A percentile compares a stretch with the other conserved stretches of the same genome.
Evolutionary conservation across 1,140 invertebrate genomes (phyloP).

Genomic region (Bombus breviceps): DNA sequence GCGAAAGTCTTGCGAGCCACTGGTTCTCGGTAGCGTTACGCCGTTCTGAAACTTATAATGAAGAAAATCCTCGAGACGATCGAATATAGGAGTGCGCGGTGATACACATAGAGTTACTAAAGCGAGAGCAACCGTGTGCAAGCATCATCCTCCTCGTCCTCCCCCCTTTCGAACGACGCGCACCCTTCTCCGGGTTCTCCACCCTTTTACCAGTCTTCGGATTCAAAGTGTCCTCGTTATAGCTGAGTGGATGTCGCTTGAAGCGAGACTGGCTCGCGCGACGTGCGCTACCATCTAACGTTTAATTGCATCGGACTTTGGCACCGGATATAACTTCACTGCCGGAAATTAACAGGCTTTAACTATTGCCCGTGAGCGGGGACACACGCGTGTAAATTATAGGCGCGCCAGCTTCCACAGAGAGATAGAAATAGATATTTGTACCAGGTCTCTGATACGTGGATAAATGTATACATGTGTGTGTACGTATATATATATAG

Average conservation of each 20-base stretch:
- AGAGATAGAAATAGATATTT: not conserved
- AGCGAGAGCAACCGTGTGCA: slow-evolving; percentile 42
- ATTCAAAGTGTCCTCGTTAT: slow-evolving; percentile 74
- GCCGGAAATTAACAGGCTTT: slow-evolving; percentile 76
- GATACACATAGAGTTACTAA: slow-evolving; percentile 64
- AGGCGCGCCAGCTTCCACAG: not conserved
- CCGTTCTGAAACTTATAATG: slow-evolving; percentile 63
- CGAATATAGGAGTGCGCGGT: slow-evolving; percentile 35
- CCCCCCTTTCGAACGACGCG: not conserved
- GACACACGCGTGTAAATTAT: slow-evolving; percentile 36
- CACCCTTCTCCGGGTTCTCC: slow-evolving; percentile 17
- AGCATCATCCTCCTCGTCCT: slow-evolving; percentile 9
- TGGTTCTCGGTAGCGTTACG: not conserved
- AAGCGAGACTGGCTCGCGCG: slow-evolving; percentile 46
- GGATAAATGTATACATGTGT: not conserved
- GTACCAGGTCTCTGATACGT: not conserved
- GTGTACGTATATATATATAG: not conserved
- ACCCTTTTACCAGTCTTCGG: slow-evolving; percentile 43
- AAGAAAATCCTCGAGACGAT: slow-evolving; percentile 69
- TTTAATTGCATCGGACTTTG: slow-evolving; percentile 77
- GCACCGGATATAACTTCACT: slow-evolving; percentile 76
- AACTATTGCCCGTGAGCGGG: slow-evolving; percentile 56
- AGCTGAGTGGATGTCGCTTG: slow-evolving; percentile 67
- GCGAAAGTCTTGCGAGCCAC: slow-evolving; percentile 13
- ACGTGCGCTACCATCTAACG: slow-evolving; percentile 66